Percentiles rank a stretch among this genome's conserved stretches.
phyloP scores from a whole-genome alignment of 2,888 invertebrate genomes.

The Eulithis prunata region DNA sequence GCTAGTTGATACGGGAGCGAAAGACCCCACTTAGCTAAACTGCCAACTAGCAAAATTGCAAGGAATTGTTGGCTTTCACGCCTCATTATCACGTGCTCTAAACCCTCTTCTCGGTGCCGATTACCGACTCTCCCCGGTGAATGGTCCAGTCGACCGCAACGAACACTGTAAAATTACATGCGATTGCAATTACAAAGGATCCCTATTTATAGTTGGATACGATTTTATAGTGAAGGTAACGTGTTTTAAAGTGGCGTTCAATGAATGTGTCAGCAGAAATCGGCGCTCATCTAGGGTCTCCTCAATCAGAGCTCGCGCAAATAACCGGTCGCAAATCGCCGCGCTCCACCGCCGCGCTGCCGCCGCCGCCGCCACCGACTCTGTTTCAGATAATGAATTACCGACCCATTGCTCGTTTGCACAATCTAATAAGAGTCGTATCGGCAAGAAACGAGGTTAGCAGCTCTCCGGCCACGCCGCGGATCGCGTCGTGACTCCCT shows the following conservation, averaged over 20 bases:
- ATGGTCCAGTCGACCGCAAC: slow-evolving; percentile 42
- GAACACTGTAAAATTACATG: slow-evolving; percentile 56
- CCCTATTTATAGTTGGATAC: slow-evolving; percentile 56
- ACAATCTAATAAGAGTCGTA: slow-evolving; percentile 69
- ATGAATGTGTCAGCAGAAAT: slow-evolving; percentile 66
- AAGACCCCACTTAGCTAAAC: slow-evolving; percentile 35
- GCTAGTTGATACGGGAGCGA: slow-evolving; percentile 23
- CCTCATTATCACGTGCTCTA: slow-evolving; percentile 47
- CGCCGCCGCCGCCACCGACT: slow-evolving; percentile 39
- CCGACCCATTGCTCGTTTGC: slow-evolving; percentile 73
- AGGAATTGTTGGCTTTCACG: slow-evolving; percentile 40
- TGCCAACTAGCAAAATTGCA: slow-evolving; percentile 35
- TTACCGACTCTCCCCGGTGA: slow-evolving; percentile 44
- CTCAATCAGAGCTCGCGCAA: slow-evolving; percentile 69
- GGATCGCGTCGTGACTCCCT: slow-evolving; percentile 67
- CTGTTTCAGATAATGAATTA: slow-evolving; percentile 75
- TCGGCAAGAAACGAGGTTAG: slow-evolving; percentile 73
- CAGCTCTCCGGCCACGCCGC: slow-evolving; percentile 51
- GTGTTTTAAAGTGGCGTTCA: slow-evolving; percentile 60
- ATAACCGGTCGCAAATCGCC: slow-evolving; percentile 56
- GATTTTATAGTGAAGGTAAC: slow-evolving; percentile 62
- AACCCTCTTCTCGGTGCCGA: slow-evolving; percentile 39
- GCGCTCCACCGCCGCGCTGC: not conserved
- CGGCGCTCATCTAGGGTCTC: slow-evolving; percentile 66
- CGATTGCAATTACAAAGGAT: slow-evolving; percentile 53